Percentiles rank a stretch among this genome's conserved stretches.
Evolutionary conservation across 1,140 invertebrate genomes (phyloP).

Genomic region (Maniola jurtina): DNA sequence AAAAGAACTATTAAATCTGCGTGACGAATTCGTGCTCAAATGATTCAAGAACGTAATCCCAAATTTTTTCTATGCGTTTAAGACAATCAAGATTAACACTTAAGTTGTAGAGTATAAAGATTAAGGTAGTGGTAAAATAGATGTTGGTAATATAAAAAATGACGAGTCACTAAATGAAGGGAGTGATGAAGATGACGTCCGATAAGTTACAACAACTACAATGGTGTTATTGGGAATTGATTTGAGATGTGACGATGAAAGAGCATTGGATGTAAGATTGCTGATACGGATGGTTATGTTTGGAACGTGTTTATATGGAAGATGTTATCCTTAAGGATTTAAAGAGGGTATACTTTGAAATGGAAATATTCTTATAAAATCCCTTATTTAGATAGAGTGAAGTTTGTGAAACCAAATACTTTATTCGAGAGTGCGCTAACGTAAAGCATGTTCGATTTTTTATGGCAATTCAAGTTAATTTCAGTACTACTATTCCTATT

Average conservation of each 20-base stretch:
- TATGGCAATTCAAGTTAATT: too few relatives aligned
- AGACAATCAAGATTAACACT: constrained; percentile 13
- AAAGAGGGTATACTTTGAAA: not conserved
- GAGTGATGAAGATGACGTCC: constrained; percentile 61
- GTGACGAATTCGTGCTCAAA: not conserved
- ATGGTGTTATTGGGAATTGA: constrained; percentile 53
- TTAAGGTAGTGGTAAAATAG: not conserved
- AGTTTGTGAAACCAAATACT: too few relatives aligned
- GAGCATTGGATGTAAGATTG: constrained; percentile 19
- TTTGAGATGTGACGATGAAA: constrained; percentile 48
- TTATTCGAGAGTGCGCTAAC: too few relatives aligned
- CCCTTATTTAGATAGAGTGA: too few relatives aligned
- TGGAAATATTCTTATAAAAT: too few relatives aligned
- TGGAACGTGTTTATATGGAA: constrained; percentile 4
- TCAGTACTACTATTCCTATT: too few relatives aligned
- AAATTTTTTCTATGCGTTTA: not conserved
- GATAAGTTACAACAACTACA: constrained; percentile 56
- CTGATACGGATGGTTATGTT: constrained; percentile 9
- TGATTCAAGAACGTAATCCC: constrained; percentile 11
- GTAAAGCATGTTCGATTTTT: too few relatives aligned
- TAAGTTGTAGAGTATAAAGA: constrained; percentile 5
- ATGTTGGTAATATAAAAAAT: constrained; percentile 35
- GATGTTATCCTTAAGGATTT: constrained; percentile 8
- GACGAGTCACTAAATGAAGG: constrained; percentile 53
- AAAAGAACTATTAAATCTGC: constrained; percentile 16